Conservation (phyloP, 2,113 vertebrate species). For the Falco punctatus region DNA sequence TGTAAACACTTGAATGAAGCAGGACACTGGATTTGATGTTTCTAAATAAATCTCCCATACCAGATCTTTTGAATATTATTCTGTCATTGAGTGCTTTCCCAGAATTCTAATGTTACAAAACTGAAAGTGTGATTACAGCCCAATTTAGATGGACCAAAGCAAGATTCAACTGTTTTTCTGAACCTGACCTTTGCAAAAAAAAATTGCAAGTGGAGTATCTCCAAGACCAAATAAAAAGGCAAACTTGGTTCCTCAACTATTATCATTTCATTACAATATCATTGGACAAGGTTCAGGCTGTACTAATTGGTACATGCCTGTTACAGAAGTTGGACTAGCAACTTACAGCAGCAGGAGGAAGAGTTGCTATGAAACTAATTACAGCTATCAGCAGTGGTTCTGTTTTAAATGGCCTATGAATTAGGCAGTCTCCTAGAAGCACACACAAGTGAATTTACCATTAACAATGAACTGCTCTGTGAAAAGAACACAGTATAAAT, state of each 20-base stretch:
- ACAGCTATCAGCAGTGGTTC: conserved; percentile 66
- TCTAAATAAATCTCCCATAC: conserved; percentile 44
- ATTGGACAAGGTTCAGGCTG: neutral
- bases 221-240: conserved; percentile 43
- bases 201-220: conserved; percentile 39
- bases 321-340: conserved; percentile 25
- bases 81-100: conserved; percentile 4
- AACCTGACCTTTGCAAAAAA: conserved; percentile 31
- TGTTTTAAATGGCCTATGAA: conserved; percentile 70
- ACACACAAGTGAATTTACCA: conserved; percentile 54
- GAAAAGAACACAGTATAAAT: neutral
- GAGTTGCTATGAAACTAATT: conserved; percentile 72
- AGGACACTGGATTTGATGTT: neutral
- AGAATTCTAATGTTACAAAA: conserved; percentile 44
- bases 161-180: conserved; percentile 50
- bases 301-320: conserved; percentile 60
- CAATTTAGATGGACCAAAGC: conserved; percentile 40
- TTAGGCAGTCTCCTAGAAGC: conserved; percentile 44
- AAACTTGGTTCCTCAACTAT: neutral
- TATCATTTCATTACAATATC: conserved; percentile 17
- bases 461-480: conserved; percentile 53
- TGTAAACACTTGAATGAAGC: neutral
- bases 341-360: conserved; percentile 61
- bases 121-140: conserved; percentile 50
- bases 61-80: conserved; percentile 25